Evolutionary conservation across 1,140 invertebrate genomes (phyloP), one percentile per base, ranked within the genome.

Genomic region (Rhopalosiphum padi): DNA sequence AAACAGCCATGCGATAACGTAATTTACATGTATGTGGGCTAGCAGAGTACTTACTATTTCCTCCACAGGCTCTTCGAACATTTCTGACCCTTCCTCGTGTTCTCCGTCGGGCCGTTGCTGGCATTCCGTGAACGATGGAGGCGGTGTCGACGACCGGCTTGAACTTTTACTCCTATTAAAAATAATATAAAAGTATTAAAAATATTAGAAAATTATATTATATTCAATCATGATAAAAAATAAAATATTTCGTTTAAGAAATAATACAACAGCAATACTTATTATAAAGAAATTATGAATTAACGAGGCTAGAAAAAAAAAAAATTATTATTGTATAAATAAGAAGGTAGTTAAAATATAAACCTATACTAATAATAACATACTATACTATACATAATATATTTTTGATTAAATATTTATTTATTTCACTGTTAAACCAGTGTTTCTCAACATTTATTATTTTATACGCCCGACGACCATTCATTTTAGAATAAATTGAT

Each of bases 51-150:
- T 93, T 53, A 93, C 91, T 37, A 93, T 55, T 93, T 93, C 91
- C 9, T 86, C 91, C 7, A 93, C 91, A 43, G 91, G 91, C 48
- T 93, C 91, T 93, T 93, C 91, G 11, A 93, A 93, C 91, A 93
- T 86, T 85, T 93, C 91, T 83, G 77, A 86, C 6, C 91, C 91
- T 93, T 93, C 91, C 7, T 93, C 91, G 82, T 93, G 91, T 55
- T 93, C 46, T 11, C 48, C 82, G 4, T 53, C 53, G 53, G 48
- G 0, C 21, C 5, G 68, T 86, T 55, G 82, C 18, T 93, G 91
- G 8, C 91, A 86, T 93, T 93, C 91, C 35, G 82, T 43, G 83
- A 93, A 93, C 4, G 77, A 25, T 22, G 91, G 91, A 7, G 91
- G 91, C 21, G 91, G 91, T 21, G 91, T 93, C 8, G 91, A 53